phyloP scores from a whole-genome alignment of 1,140 invertebrate genomes.

The Pachyrhynchus sulphureomaculatus region DNA sequence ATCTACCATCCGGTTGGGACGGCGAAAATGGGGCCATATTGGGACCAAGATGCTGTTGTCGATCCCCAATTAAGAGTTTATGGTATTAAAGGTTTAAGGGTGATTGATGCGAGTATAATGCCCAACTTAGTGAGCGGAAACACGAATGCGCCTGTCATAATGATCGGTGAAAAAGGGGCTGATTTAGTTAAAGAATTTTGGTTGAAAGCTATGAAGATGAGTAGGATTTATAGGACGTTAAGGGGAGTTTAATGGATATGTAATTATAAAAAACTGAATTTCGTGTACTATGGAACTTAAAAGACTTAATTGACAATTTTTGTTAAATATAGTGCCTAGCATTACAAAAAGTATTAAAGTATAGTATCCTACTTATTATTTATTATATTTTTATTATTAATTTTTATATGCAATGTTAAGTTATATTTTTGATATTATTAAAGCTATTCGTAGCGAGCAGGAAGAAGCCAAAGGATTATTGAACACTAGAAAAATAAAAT shows the following conservation, averaged over 20 bases:
- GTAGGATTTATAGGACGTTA: conserved; percentile 20
- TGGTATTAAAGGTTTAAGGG: conserved; percentile 74
- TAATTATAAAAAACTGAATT: too few relatives aligned
- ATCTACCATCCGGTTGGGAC: conserved; percentile 89
- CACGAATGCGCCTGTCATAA: conserved; percentile 80
- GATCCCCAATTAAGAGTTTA: conserved; percentile 81
- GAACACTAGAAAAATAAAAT: too few relatives aligned
- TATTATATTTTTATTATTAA: too few relatives aligned
- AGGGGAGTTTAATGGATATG: conserved; percentile 7
- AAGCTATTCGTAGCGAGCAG: too few relatives aligned
- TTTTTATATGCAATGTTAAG: too few relatives aligned
- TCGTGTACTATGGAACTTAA: too few relatives aligned
- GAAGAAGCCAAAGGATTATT: too few relatives aligned
- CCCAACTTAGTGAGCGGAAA: conserved; percentile 80
- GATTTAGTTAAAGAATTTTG: conserved; percentile 82
- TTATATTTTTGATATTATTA: too few relatives aligned
- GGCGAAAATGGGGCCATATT: conserved; percentile 88
- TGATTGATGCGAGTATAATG: conserved; percentile 87
- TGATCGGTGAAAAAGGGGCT: conserved; percentile 82
- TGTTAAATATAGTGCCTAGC: too few relatives aligned
- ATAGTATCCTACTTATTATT: too few relatives aligned
- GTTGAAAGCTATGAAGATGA: conserved; percentile 53
- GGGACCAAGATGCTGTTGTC: conserved; percentile 82
- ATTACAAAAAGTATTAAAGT: too few relatives aligned
- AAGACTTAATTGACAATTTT: too few relatives aligned